Percentiles rank a stretch among this genome's conserved stretches.
Evolutionary conservation across 1,140 invertebrate species (phyloP).

Genomic region (Halesus radiatus): DNA sequence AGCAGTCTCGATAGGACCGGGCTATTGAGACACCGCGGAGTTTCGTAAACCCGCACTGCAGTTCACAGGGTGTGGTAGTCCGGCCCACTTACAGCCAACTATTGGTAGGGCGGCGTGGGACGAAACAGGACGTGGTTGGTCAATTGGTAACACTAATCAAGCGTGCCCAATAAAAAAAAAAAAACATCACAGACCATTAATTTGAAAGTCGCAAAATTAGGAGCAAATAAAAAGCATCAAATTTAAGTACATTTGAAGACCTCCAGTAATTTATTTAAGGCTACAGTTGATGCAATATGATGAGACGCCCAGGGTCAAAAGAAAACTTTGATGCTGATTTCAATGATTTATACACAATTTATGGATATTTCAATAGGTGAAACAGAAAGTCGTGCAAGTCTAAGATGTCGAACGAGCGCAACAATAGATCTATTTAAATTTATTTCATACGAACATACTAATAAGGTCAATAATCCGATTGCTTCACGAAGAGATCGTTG

Average conservation of each 20-base stretch:
- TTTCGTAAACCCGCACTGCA: conserved; percentile 15
- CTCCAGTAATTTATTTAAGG: too few species aligned
- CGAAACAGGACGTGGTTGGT: conserved; percentile 9
- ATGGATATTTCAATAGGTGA: conserved; percentile 4
- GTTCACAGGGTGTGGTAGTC: conserved; percentile 8
- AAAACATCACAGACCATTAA: conserved; percentile 1
- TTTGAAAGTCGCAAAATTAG: not conserved
- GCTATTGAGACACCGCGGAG: conserved; percentile 15
- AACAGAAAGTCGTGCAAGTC: not conserved
- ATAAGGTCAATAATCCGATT: conserved; percentile 36
- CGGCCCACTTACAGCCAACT: conserved; percentile 3
- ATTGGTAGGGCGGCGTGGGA: not conserved
- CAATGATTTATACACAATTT: too few species aligned
- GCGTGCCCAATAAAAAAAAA: not conserved
- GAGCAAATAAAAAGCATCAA: too few species aligned
- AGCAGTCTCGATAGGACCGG: conserved; percentile 9
- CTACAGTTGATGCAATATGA: not conserved
- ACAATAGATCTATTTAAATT: conserved; percentile 28
- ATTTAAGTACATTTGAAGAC: too few species aligned
- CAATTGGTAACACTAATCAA: conserved; percentile 12
- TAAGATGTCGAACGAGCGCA: not conserved
- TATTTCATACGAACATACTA: not conserved
- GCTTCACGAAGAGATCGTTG: conserved; percentile 30
- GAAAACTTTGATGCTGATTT: too few species aligned
- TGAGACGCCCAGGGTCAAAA: not conserved